phyloP scores from a whole-genome alignment of 1,140 invertebrate species.

The Brachionus angularis region DNA sequence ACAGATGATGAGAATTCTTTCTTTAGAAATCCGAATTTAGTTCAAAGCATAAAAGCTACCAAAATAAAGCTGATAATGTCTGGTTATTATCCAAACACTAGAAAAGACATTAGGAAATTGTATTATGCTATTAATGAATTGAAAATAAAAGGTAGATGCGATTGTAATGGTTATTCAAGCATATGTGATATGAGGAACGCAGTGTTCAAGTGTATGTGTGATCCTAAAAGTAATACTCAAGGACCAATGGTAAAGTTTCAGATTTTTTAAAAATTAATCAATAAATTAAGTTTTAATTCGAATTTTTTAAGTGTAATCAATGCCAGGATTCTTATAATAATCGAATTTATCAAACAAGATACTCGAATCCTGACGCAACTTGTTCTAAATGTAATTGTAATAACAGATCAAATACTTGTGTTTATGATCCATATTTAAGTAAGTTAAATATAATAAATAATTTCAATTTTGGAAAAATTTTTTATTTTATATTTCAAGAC shows the following conservation, averaged over 20 bases:
- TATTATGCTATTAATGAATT: slow-evolving; percentile 99
- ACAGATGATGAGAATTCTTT: not conserved
- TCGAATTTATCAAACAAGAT: slow-evolving; percentile 11
- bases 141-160: slow-evolving; percentile 76
- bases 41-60: slow-evolving; percentile 4
- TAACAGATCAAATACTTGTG: not conserved
- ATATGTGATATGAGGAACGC: slow-evolving; percentile 48
- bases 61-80: not conserved
- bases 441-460: not conserved
- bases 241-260: slow-evolving; percentile 50
- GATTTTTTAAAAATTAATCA: too few species aligned
- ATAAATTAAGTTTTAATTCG: not conserved
- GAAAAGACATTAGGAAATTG: slow-evolving; percentile 28
- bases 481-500: not conserved
- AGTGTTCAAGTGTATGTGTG: slow-evolving; percentile 54
- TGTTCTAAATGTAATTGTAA: slow-evolving; percentile 36
- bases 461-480: not conserved
- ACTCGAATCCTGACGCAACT: not conserved
- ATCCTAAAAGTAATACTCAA: slow-evolving; percentile 50
- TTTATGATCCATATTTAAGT: not conserved
- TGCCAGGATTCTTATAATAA: slow-evolving; percentile 2
- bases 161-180: slow-evolving; percentile 56
- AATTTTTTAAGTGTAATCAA: slow-evolving; percentile 19
- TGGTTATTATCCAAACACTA: slow-evolving; percentile 17
- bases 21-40: not conserved